Percentiles rank a stretch among this genome's conserved stretches.
Conservation (phyloP, 2,797 vertebrate genomes). For the Tragopan temminckii region DNA sequence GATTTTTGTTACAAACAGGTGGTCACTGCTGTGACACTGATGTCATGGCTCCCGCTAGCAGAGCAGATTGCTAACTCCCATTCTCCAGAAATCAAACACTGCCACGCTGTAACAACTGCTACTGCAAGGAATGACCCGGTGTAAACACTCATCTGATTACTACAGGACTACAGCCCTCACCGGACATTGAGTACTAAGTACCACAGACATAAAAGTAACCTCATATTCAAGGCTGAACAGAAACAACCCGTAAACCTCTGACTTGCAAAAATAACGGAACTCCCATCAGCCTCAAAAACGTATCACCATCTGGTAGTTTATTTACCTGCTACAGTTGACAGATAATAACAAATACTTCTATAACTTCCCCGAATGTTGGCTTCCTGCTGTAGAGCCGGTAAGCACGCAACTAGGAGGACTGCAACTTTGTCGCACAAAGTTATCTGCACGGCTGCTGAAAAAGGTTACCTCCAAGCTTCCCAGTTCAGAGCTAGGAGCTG, state of each 20-base stretch:
- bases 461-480: not conserved
- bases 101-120: rapidly evolving
- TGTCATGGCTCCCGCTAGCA: not conserved
- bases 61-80: not conserved
- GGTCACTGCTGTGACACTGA: not conserved
- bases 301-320: not conserved
- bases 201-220: not conserved
- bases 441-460: not conserved
- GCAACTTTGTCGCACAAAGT: not conserved
- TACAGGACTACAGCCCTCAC: rapidly evolving
- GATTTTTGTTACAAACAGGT: slow-evolving; percentile 34
- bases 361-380: not conserved
- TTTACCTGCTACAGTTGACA: not conserved
- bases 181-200: not conserved
- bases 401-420: not conserved
- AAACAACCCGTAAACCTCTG: not conserved
- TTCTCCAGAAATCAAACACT: not conserved
- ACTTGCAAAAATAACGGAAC: not conserved
- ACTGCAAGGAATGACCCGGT: rapidly evolving
- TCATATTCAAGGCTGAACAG: not conserved
- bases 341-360: not conserved
- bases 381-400: too few species aligned
- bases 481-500: not conserved
- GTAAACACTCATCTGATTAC: not conserved
- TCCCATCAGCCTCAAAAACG: not conserved